Evolutionary conservation across 2,888 invertebrate species (phyloP).

Genomic region (Rhabditoides inermis): DNA sequence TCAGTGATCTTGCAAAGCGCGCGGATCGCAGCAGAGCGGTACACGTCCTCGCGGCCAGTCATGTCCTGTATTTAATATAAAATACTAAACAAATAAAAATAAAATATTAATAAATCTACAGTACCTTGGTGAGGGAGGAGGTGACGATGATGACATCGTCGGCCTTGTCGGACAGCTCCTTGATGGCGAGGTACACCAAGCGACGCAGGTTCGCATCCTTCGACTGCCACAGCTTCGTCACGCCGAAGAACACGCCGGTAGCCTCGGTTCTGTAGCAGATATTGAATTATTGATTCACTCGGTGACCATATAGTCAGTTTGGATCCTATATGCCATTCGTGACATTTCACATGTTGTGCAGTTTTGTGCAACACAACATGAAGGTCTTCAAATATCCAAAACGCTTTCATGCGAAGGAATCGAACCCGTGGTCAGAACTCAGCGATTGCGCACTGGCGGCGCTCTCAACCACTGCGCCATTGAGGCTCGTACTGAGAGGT

Average conservation of each 20-base stretch:
- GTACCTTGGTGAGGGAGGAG: constrained; percentile 44
- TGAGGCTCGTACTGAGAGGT: too few relatives aligned
- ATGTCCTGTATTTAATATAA: constrained; percentile 55
- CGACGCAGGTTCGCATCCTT: constrained; percentile 84
- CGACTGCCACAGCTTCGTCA: constrained; percentile 96
- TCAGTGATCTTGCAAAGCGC: constrained; percentile 96
- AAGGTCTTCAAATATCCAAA: too few relatives aligned
- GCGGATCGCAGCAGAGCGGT: constrained; percentile 87
- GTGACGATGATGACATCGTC: constrained; percentile 99
- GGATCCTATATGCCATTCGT: too few relatives aligned
- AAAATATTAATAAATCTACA: constrained; percentile 6
- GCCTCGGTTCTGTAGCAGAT: constrained; percentile 89
- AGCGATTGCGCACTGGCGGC: too few relatives aligned
- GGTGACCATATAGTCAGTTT: too few relatives aligned
- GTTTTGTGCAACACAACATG: too few relatives aligned
- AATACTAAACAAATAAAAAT: constrained; percentile 65
- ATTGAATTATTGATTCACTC: too few relatives aligned
- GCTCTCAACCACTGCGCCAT: too few relatives aligned
- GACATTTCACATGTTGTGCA: too few relatives aligned
- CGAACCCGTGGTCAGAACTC: too few relatives aligned
- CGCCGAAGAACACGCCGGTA: constrained; percentile 96
- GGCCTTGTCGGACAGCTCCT: constrained; percentile 83
- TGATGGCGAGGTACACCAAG: constrained; percentile 80
- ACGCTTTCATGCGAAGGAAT: too few relatives aligned
- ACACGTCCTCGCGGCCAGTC: constrained; percentile 70